phyloP scores from a whole-genome alignment of 2,113 vertebrate genomes.

The Taurulus bubalis region DNA sequence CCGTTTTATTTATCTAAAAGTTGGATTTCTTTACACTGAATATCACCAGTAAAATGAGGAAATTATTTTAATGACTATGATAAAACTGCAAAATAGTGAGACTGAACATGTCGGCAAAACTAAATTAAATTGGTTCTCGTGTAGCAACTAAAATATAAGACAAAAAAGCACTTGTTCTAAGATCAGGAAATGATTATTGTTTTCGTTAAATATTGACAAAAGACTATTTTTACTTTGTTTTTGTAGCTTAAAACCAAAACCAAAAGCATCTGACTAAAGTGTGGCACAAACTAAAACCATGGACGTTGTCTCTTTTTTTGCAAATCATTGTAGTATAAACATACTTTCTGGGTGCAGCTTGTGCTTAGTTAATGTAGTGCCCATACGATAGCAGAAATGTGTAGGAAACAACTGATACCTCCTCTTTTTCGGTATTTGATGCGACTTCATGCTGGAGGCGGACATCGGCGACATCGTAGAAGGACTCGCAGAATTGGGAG shows the following conservation, averaged over 20 bases:
- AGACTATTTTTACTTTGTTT: background rate
- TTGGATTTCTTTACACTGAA: background rate
- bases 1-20: background rate
- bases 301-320: background rate
- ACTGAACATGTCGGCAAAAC: too few species aligned
- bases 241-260: too few species aligned
- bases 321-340: background rate
- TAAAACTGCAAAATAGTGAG: background rate
- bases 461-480: background rate
- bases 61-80: too few species aligned
- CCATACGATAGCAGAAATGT: background rate
- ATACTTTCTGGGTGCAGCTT: background rate
- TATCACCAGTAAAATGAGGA: background rate
- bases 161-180: background rate
- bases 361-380: background rate
- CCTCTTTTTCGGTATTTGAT: background rate
- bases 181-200: background rate
- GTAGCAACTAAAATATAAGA: background rate
- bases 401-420: background rate
- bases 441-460: background rate
- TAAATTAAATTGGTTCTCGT: too few species aligned
- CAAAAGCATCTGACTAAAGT: too few species aligned
- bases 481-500: background rate
- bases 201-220: background rate
- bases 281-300: too few species aligned